Evolutionary conservation across 1,140 invertebrate species (phyloP).

Genomic region (Prorops nasuta): DNA sequence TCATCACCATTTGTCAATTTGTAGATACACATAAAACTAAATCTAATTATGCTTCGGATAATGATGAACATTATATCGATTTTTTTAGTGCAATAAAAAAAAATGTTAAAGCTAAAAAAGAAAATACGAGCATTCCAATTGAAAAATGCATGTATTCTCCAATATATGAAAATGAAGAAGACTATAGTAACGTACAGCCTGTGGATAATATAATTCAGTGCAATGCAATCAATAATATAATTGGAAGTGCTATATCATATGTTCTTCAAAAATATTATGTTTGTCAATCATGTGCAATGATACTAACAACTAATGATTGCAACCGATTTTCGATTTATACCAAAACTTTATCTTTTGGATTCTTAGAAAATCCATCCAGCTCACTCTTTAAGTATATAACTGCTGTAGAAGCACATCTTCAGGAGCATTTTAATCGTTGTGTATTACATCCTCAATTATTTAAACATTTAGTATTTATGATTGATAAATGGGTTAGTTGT

Average conservation of each 20-base stretch:
- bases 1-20: not conserved
- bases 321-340: not conserved
- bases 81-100: not conserved
- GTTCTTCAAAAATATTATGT: not conserved
- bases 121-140: not conserved
- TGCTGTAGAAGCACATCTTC: not conserved
- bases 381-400: not conserved
- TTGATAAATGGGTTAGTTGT: not conserved
- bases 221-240: not conserved
- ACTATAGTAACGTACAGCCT: not conserved
- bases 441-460: not conserved
- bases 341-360: not conserved
- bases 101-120: not conserved
- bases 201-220: not conserved
- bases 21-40: not conserved
- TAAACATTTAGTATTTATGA: not conserved
- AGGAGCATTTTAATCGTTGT: not conserved
- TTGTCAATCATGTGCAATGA: not conserved
- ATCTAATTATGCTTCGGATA: not conserved
- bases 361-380: not conserved
- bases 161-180: not conserved
- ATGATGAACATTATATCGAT: not conserved
- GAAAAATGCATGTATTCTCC: not conserved
- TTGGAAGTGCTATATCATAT: not conserved
- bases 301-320: not conserved